phyloP scores from a whole-genome alignment of 2,113 vertebrate genomes.

The Lampris megalopsis region DNA sequence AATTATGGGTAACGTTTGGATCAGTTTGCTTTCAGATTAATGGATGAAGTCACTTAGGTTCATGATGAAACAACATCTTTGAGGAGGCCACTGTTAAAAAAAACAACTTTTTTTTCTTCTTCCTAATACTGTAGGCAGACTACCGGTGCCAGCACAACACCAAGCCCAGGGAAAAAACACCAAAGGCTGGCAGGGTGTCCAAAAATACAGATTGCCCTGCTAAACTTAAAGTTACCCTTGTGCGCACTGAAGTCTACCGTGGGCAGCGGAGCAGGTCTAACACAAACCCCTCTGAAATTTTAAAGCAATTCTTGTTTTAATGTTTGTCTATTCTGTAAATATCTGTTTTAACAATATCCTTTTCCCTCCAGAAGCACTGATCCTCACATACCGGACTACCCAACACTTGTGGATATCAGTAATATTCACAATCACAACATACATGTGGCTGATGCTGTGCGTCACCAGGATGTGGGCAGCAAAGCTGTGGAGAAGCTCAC shows the following conservation, averaged over 20 bases:
- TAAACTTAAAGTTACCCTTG: background rate
- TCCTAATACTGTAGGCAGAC: background rate
- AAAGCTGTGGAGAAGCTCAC: too few species aligned
- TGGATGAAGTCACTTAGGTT: background rate
- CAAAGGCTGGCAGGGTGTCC: background rate
- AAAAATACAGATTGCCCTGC: background rate
- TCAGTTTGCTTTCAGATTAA: too few species aligned
- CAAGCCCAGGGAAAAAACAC: background rate
- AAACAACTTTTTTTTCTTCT: background rate
- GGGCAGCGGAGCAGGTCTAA: too few species aligned
- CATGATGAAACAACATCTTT: too few species aligned
- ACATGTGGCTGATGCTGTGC: too few species aligned
- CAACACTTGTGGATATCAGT: background rate
- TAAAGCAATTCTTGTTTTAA: background rate
- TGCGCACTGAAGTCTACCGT: background rate
- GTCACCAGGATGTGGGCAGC: too few species aligned
- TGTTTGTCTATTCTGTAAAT: background rate
- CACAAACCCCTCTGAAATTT: too few species aligned
- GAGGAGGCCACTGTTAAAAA: background rate
- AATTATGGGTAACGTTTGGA: too few species aligned
- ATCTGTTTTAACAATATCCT: background rate
- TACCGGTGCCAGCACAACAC: background rate
- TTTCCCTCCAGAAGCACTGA: background rate
- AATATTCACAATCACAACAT: too few species aligned
- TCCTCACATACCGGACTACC: background rate